These are phyloP conservation scores for Gobionotothen gibberifrons DNA, from an alignment of 2,797 vertebrate species.

Conservation along the genomic window DNA sequence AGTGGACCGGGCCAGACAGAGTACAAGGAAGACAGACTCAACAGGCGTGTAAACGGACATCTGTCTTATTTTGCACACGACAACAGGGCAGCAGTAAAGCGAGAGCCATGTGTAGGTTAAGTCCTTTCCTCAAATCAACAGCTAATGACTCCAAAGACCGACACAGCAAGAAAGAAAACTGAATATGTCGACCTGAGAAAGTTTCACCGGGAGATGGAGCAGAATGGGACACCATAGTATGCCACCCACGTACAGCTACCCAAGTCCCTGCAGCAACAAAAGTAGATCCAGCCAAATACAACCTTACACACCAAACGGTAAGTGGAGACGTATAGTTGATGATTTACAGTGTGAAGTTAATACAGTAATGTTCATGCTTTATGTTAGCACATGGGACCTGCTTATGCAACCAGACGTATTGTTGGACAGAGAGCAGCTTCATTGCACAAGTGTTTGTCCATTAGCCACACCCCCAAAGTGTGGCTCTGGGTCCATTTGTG, in stretches of 20 bases:
- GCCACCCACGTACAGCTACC: slow-evolving; percentile 41
- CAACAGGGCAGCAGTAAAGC: background rate
- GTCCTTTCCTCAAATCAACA: background rate
- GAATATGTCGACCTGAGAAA: slow-evolving; percentile 34
- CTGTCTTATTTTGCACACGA: background rate
- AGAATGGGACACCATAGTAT: slow-evolving; percentile 66
- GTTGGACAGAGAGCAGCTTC: background rate
- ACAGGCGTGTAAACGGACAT: background rate
- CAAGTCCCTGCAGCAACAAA: slow-evolving; percentile 53
- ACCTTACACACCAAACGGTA: slow-evolving; percentile 66
- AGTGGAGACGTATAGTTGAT: slow-evolving; percentile 36
- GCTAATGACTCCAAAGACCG: background rate
- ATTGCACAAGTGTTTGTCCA: background rate
- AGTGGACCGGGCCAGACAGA: slow-evolving; percentile 42
- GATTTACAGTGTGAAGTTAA: background rate
- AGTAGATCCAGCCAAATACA: slow-evolving; percentile 46
- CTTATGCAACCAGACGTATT: background rate
- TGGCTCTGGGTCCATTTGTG: too few relatives aligned
- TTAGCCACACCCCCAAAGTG: too few relatives aligned
- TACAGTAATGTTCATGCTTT: background rate
- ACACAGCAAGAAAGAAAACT: background rate
- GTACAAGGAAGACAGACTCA: background rate
- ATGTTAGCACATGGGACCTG: background rate
- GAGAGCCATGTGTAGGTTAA: background rate
- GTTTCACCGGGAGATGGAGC: background rate